Conservation (phyloP, 2,113 vertebrate genomes). For the Macquaria australasica region DNA sequence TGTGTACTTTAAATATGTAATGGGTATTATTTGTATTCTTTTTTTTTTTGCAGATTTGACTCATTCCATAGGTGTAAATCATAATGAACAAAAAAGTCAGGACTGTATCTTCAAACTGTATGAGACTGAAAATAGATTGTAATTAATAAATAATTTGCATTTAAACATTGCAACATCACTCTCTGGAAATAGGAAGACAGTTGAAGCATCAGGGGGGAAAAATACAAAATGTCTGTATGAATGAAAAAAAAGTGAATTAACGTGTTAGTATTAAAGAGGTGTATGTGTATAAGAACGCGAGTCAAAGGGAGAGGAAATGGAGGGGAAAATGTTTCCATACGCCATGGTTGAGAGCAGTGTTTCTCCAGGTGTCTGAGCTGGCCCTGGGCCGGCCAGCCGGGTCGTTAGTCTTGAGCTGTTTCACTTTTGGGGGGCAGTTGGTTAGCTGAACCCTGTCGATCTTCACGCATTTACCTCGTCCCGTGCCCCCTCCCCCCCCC, state of each 20-base stretch:
- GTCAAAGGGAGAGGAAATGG: slow-evolving; percentile 62
- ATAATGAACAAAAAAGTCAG: background rate
- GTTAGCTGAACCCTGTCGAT: slow-evolving; percentile 47
- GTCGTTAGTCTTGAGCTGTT: slow-evolving; percentile 58
- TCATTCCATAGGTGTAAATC: background rate
- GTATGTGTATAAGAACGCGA: slow-evolving; percentile 38
- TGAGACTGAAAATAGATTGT: background rate
- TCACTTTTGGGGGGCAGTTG: slow-evolving; percentile 32
- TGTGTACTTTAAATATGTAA: background rate
- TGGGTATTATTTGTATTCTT: background rate
- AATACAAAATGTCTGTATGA: slow-evolving; percentile 28
- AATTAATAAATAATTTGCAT: background rate
- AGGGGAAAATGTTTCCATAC: slow-evolving; percentile 77
- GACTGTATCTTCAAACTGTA: background rate
- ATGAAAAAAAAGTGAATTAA: slow-evolving; percentile 23
- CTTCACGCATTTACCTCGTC: slow-evolving; percentile 46
- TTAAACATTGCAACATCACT: background rate
- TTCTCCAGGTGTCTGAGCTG: slow-evolving; percentile 81
- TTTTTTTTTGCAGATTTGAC: background rate
- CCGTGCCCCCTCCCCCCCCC: slow-evolving; percentile 2
- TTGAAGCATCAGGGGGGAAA: background rate
- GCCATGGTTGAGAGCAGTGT: slow-evolving; percentile 75
- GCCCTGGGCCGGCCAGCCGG: slow-evolving; percentile 36
- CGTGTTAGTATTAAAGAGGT: slow-evolving; percentile 50
- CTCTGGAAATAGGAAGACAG: background rate